A percentile compares a stretch with the other conserved stretches of the same genome.
Evolutionary conservation across 30 jellyfish, hydroid and myxozoan species (phyloP).

Genomic region (Cassiopea xamachana): DNA sequence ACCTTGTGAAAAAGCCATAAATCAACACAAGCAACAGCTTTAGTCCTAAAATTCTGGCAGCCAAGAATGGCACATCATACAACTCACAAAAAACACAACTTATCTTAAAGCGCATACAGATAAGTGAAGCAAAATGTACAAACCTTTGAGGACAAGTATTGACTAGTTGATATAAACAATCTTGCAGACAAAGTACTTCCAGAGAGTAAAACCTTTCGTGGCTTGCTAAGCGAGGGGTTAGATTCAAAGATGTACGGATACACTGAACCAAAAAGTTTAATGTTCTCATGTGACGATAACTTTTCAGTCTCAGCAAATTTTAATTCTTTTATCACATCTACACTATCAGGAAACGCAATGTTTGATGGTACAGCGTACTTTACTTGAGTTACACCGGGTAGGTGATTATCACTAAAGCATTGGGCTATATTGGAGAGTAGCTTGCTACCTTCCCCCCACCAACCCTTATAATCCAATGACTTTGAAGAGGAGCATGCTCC

Average conservation of each 20-base stretch:
- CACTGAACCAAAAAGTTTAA: constrained; percentile 54
- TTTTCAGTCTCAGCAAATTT: background rate
- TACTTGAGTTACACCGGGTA: constrained; percentile 72
- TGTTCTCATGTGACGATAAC: background rate
- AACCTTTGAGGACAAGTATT: constrained; percentile 35
- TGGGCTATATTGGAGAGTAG: constrained; percentile 24
- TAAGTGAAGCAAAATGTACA: background rate
- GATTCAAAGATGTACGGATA: constrained; percentile 67
- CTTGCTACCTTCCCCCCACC: constrained; percentile 73
- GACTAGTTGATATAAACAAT: constrained; percentile 37
- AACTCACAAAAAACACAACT: background rate
- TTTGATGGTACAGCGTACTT: constrained; percentile 56
- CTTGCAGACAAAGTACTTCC: constrained; percentile 13
- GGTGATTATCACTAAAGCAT: constrained; percentile 56
- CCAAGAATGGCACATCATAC: background rate
- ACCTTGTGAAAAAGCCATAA: too few relatives aligned
- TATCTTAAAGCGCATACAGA: background rate
- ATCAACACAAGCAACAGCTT: too few relatives aligned
- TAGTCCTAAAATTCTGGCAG: too few relatives aligned
- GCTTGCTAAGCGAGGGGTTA: constrained; percentile 23
- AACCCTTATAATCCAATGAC: constrained; percentile 24
- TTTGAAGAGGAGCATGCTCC: constrained; percentile 43
- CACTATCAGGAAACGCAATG: constrained; percentile 77
- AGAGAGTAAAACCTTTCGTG: constrained; percentile 29
- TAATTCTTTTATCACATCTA: constrained; percentile 7